Evolutionary conservation across 2,888 invertebrate species (phyloP), one percentile per base, ranked within the genome.

Genomic region (Calameuta pallipes): DNA sequence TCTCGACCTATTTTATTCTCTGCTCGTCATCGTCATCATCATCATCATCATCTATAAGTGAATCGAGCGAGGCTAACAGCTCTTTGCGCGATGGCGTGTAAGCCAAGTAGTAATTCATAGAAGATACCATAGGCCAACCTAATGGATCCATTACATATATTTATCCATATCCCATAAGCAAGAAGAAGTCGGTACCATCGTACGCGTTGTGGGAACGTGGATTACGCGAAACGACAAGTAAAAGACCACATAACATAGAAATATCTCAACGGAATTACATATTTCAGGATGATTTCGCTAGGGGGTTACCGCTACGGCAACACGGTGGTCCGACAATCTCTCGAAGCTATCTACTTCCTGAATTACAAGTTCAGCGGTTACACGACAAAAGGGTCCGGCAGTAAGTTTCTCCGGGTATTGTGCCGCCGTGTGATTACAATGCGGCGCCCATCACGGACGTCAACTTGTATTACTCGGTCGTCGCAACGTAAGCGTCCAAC

Each of bases 401-500:
- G 15, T 9, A 56, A 23, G 23, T 56, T 23, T 56, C 41, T 56
- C 41, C 41, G 6, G 23, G 41, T 56, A 56, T 23, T 56, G 41
- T 56, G 41, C 41, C 41, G 41, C 41, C 41, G 41, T 6, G 23
- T 56, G 41, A 56, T 56, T 56, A 56, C 41, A 56, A 56, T 56
- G 41, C 41, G 23, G 41, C 41, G 23, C 41, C 23, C 41, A 56
- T 56, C 41, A 56, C 56, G 76, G 37, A 69, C 35, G 11, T 69
- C 34, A 75, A 77, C 77, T 80, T 80, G 79, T 80, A 79, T 77
- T 80, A 79, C 79, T 79, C 73, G 41, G 69, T 77, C 73, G 79
- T 78, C 75, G 79, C 77, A 30, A 70, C 71, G 76, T 76, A 76
- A 71, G 70, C 33, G 73, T 56, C 23, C 41, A 56, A 23, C 41